Evolutionary conservation across 2,797 vertebrate genomes (phyloP).

Genomic region (Squalus acanthias): DNA sequence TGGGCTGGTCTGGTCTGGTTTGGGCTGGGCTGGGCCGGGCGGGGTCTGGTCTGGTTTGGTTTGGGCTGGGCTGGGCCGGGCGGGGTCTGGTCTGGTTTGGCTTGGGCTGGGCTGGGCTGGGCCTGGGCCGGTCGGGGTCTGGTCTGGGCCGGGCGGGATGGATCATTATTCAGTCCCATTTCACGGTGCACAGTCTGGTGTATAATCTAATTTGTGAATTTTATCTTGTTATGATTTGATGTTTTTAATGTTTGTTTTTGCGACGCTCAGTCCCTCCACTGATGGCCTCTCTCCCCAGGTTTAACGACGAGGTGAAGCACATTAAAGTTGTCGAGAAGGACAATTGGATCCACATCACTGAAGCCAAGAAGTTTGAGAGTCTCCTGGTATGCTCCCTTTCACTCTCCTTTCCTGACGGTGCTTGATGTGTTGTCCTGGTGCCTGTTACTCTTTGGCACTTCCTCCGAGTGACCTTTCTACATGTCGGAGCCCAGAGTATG

Average conservation of each 20-base stretch:
- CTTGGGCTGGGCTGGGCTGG: too few relatives aligned
- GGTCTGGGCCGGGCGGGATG: too few relatives aligned
- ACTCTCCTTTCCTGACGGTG: not conserved
- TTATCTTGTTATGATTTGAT: not conserved
- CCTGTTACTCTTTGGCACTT: not conserved
- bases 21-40: too few relatives aligned
- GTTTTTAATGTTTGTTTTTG: not conserved
- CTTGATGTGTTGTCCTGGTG: not conserved
- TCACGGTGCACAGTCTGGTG: not conserved
- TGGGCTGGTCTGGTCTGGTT: too few relatives aligned
- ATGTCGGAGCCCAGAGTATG: too few relatives aligned
- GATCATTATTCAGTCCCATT: not conserved
- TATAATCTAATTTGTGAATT: not conserved
- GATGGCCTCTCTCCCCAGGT: constrained; percentile 56
- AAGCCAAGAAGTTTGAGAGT: constrained; percentile 95
- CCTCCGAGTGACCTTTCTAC: not conserved
- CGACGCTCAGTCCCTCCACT: not conserved
- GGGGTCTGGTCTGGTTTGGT: too few relatives aligned
- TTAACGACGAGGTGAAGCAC: constrained; percentile 96
- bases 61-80: too few relatives aligned
- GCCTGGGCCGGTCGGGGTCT: too few relatives aligned
- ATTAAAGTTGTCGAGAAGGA: constrained; percentile 97
- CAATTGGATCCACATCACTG: constrained; percentile 95
- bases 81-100: too few relatives aligned
- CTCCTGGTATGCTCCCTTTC: constrained; percentile 70